Evolutionary conservation across 2,113 vertebrate species (phyloP), one percentile per base, ranked within the genome.

Genomic region (Catharus bicknelli): DNA sequence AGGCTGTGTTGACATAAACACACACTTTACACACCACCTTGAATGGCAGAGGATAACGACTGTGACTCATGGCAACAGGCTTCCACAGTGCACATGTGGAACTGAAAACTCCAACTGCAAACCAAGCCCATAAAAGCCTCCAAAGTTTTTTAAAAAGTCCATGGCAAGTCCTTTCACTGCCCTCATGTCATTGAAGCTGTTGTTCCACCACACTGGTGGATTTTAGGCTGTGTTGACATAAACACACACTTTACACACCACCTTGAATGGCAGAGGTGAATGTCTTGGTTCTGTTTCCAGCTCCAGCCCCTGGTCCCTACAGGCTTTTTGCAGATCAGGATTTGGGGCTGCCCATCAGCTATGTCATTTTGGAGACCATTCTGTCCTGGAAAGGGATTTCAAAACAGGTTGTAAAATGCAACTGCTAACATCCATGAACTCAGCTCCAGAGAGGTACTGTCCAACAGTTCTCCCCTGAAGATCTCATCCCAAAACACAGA

Each of bases 311-410:
- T 34, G 2, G 32, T 50, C 26, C 29, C 10, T 59, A 7, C 25
- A 83, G 45, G 16, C 10, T 86, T 19, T 27, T 29, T 48, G 48
- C 48, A 78, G 19, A 0, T 34, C 22, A 50, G 42, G 13, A 7
- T 36, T 47, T n/a, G 13, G 1, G 2, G 43, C 26, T 70, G 40
- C 58, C 27, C 18, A 5, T 58, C 32, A 80, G 13, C 25, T 27
- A 10, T 0, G 1, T 12, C 62, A 50, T 16, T 23, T 2, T 21
- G 50, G 27, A 55, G 4, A 19, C 38, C 25, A 10, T 8, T 13
- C 9, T 72, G 48, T 62, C 66, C 66, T 38, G 26, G 13, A 40
- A 51, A 64, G 1, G 2, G 15, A 50, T 68, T 64, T 54, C 7
- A 64, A 86, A 90, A 30, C 7, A 34, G 7, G 21, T 6, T 5